Percentiles rank a stretch among this genome's conserved stretches.
phyloP scores from a whole-genome alignment of 2,113 vertebrate species.

The Neodontobutis hainanensis region DNA sequence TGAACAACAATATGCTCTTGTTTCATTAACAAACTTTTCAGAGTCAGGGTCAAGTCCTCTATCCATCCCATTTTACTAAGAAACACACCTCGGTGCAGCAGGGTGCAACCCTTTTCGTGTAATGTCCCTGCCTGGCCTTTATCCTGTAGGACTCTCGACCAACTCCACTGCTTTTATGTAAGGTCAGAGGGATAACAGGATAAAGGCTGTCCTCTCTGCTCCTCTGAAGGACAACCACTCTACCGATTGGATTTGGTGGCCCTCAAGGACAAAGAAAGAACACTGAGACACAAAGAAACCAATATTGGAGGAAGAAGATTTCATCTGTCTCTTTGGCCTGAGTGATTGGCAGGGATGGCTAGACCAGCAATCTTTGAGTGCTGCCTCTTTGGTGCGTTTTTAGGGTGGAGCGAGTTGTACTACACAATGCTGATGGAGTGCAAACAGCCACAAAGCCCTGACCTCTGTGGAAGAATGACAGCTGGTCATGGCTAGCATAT shows the following conservation, averaged over 20 bases:
- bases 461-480: constrained; percentile 35
- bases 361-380: constrained; percentile 52
- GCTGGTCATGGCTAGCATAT: constrained; percentile 7
- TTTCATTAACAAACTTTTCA: constrained; percentile 41
- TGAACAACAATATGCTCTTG: constrained; percentile 11
- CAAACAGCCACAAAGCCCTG: constrained; percentile 46
- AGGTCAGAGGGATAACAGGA: constrained; percentile 78
- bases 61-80: constrained; percentile 41
- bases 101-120: constrained; percentile 34
- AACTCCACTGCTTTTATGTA: constrained; percentile 60
- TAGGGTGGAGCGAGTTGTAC: constrained; percentile 13
- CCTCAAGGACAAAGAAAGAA: constrained; percentile 73
- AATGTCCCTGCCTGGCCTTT: constrained; percentile 52
- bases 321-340: constrained; percentile 68
- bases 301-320: constrained; percentile 67
- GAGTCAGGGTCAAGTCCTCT: constrained; percentile 49
- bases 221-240: constrained; percentile 73
- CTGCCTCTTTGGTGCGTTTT: constrained; percentile 44
- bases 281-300: constrained; percentile 68
- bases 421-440: constrained; percentile 10
- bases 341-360: constrained; percentile 71
- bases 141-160: constrained; percentile 27
- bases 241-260: constrained; percentile 74
- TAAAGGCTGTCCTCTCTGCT: constrained; percentile 73
- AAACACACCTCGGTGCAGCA: constrained; percentile 28